phyloP scores from a whole-genome alignment of 2,888 invertebrate genomes.

The Cataglyphis altisquamis region DNA sequence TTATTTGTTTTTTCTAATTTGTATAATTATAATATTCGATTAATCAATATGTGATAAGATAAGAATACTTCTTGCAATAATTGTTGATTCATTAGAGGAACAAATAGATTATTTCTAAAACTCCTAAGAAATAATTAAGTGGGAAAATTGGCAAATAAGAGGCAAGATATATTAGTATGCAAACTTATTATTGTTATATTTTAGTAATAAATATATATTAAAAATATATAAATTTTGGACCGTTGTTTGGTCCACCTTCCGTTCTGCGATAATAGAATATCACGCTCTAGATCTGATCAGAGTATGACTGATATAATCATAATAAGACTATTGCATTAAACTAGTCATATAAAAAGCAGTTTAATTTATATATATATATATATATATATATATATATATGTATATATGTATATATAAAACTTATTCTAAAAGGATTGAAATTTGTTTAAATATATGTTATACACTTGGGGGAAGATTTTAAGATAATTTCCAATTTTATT shows the following conservation, averaged over 20 bases:
- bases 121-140: too few relatives aligned
- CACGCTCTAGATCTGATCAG: background rate
- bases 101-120: background rate
- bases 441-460: slow-evolving; percentile 5
- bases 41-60: background rate
- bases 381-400: background rate
- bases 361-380: background rate
- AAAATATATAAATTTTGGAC: too few relatives aligned
- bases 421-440: slow-evolving; percentile 6
- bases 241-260: too few relatives aligned
- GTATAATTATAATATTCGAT: background rate
- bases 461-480: background rate
- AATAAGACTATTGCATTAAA: background rate
- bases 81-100: background rate
- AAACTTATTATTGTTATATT: too few relatives aligned
- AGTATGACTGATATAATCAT: background rate
- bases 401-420: background rate
- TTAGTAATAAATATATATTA: too few relatives aligned
- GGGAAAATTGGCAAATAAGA: too few relatives aligned
- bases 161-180: too few relatives aligned
- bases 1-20: background rate
- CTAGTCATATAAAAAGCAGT: background rate
- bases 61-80: background rate
- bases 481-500: background rate
- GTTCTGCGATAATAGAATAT: background rate